A percentile compares a stretch with the other conserved stretches of the same genome.
phyloP scores from a whole-genome alignment of 2,888 invertebrate genomes.

The Drosophila acutilabella region DNA sequence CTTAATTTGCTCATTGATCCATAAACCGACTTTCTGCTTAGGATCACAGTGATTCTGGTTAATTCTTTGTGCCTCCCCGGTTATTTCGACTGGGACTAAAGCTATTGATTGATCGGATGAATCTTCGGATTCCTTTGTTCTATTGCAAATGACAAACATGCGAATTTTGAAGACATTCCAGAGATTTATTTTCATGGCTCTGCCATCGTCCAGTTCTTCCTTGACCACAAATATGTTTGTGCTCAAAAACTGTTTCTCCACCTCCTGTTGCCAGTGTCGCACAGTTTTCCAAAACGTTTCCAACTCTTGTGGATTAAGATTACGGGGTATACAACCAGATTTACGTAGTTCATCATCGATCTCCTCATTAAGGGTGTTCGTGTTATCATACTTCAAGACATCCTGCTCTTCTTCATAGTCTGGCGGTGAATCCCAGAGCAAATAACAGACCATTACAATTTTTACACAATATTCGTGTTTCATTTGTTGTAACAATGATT shows the following conservation, averaged over 20 bases:
- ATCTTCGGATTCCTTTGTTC: not conserved
- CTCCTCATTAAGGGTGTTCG: not conserved
- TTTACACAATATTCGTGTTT: constrained; percentile 40
- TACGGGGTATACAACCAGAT: constrained; percentile 24
- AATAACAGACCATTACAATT: constrained; percentile 25
- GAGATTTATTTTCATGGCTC: constrained; percentile 22
- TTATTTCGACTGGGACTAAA: not conserved
- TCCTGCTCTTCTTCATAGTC: constrained; percentile 17
- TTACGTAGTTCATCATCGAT: not conserved
- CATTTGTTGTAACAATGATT: not conserved
- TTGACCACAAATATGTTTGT: constrained; percentile 12
- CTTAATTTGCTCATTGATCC: constrained; percentile 38
- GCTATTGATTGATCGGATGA: not conserved
- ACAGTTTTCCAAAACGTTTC: constrained; percentile 20
- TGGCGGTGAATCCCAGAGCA: constrained; percentile 25
- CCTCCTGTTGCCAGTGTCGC: constrained; percentile 32
- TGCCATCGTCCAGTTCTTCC: constrained; percentile 12
- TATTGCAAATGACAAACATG: constrained; percentile 28
- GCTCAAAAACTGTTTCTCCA: constrained; percentile 12
- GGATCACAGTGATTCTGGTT: not conserved
- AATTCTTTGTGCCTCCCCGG: too few relatives aligned
- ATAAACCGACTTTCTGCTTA: constrained; percentile 9
- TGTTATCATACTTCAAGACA: not conserved
- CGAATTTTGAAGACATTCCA: constrained; percentile 29
- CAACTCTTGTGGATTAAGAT: not conserved